Base-by-base conservation (phyloP, 2,113 vertebrate species). In the Lophochroa leadbeateri region DNA sequence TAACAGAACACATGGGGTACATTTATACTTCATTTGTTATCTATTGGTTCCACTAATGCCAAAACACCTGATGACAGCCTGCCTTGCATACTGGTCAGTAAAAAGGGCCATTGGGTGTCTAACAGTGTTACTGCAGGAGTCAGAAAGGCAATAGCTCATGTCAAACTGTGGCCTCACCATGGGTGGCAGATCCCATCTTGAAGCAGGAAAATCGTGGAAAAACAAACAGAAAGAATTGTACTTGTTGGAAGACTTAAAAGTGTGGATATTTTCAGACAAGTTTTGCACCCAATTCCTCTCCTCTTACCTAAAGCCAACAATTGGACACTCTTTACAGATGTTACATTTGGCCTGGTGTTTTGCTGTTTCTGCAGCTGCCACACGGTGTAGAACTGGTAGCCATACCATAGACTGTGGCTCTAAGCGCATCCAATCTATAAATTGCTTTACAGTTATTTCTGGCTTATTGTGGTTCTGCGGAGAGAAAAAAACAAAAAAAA, bases 341-440 rank as follows among this genome's bases (percentile, higher is more conserved):
- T 99, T 99, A 95, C 99, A 99, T 90, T 99, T 99, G 92, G 99
- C 99, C 96, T 99, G 99, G 97, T 99, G 99, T 79, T 99, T 99
- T 19, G 99, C 99, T 1, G 99, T 99, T 97, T 99, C 99, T 1
- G 99, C 98, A 10, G 99, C 99, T 44, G 99, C 99, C 75, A 99
- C 99, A 4, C 99, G 97, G 94, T 99, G 99, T 68, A 99, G 98
- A 76, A 99, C 99, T 1, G 99, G 99, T 29, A 99, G 98, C 99
- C 99, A 99, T 17, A 99, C 99, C 99, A 99, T 99, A 33, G 99
- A 99, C 97, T 99, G 99, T 7, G 99, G 99, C 78, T 99, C 99
- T 96, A 99, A 97, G 63, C 72, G 98, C 99, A 99, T 99, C 99
- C 99, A 99, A 7, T 99, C 99, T 75, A 99, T 98, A 94, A 99